A percentile compares a stretch with the other conserved stretches of the same genome.
Evolutionary conservation across 2,113 vertebrate genomes (phyloP).

Genomic region (Petromus typicus): DNA sequence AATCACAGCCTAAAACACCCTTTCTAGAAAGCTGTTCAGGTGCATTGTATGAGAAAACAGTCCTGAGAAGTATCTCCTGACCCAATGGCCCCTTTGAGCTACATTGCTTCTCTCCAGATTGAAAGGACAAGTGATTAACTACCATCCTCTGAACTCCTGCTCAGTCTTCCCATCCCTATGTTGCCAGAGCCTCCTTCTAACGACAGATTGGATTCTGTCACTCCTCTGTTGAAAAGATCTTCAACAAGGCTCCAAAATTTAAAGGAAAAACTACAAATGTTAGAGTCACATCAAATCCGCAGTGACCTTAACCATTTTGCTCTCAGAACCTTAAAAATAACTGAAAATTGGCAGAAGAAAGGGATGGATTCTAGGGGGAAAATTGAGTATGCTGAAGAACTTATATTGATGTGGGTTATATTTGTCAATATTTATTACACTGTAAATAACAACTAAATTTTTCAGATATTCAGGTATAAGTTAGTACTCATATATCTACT

Average conservation of each 20-base stretch:
- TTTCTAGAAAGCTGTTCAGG: neutral
- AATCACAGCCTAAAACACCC: neutral
- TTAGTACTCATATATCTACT: neutral
- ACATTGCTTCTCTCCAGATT: neutral
- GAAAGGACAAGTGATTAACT: neutral
- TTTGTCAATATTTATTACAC: neutral
- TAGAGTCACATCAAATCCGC: neutral
- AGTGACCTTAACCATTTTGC: neutral
- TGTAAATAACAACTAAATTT: conserved; percentile 1
- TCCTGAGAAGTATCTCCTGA: neutral
- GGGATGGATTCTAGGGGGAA: neutral
- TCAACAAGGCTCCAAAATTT: neutral
- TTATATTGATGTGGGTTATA: neutral
- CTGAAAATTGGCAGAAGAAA: neutral
- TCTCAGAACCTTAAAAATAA: conserved; percentile 35
- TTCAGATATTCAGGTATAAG: neutral
- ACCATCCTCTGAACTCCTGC: neutral
- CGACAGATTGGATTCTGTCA: neutral
- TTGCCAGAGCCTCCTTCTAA: neutral
- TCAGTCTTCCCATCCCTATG: neutral
- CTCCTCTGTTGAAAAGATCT: neutral
- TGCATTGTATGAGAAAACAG: neutral
- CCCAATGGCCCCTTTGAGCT: neutral
- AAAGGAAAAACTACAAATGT: neutral
- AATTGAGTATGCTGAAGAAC: neutral